These are phyloP conservation scores for Pteronotus mesoamericanus DNA, from an alignment of 2,797 vertebrate genomes.

Conservation along the genomic window DNA sequence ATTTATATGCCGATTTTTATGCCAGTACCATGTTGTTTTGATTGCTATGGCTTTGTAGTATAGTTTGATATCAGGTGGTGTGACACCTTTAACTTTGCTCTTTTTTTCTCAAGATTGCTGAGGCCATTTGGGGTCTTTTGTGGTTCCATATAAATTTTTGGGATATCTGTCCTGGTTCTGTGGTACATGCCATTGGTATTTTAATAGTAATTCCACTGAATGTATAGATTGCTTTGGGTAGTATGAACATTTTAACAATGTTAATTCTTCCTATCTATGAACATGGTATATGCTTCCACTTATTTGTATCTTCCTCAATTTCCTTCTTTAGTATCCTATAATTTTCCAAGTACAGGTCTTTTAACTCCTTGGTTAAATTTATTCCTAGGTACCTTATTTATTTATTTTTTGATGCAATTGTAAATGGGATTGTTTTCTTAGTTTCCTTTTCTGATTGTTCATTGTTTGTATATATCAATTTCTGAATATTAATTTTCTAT, in stretches of 20 bases:
- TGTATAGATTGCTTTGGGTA: too few species aligned
- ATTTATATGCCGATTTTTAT: too few species aligned
- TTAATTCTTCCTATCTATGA: neutral
- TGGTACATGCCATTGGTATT: too few species aligned
- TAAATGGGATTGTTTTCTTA: neutral
- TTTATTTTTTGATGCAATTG: neutral
- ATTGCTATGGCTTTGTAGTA: too few species aligned
- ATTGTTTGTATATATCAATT: neutral
- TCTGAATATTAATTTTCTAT: neutral
- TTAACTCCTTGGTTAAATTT: neutral
- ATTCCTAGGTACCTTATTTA: neutral
- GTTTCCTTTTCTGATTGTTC: neutral
- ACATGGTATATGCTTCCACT: neutral
- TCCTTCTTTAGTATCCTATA: neutral
- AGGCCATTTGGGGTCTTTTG: too few species aligned
- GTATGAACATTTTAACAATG: neutral
- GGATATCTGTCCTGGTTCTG: too few species aligned
- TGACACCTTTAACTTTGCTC: too few species aligned
- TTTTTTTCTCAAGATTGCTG: too few species aligned
- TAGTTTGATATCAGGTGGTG: too few species aligned
- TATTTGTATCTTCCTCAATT: neutral
- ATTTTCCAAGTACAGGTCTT: neutral
- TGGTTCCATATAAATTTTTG: too few species aligned
- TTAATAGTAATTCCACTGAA: too few species aligned
- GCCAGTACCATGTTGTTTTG: too few species aligned